Conservation (phyloP, 2,888 invertebrate species). For the Nymphalis polychloros region DNA sequence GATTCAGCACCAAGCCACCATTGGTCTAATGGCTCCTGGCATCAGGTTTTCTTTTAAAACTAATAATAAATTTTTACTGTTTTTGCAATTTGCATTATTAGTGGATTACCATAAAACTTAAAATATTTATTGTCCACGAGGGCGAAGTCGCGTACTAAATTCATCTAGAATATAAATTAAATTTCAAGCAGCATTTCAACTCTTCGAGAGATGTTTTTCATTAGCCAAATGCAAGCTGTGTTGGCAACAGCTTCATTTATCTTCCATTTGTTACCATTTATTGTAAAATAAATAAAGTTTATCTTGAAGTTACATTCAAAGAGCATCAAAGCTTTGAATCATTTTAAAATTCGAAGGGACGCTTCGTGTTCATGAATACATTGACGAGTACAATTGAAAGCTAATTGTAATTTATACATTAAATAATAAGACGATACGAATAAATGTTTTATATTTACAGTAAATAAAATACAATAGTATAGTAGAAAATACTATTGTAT, state of each 20-base stretch:
- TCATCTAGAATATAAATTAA: constrained; percentile 6
- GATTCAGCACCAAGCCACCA: too few species aligned
- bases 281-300: constrained; percentile 12
- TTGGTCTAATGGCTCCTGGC: too few species aligned
- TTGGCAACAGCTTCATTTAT: constrained; percentile 25
- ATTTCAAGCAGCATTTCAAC: constrained; percentile 25
- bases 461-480: too few species aligned
- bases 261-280: constrained; percentile 27
- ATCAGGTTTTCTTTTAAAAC: too few species aligned
- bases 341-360: constrained; percentile 28
- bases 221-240: constrained; percentile 36
- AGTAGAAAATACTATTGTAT: too few species aligned
- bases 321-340: constrained; percentile 18
- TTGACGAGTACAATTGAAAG: constrained; percentile 24
- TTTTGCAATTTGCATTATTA: too few species aligned
- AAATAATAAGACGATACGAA: background rate
- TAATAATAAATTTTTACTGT: too few species aligned
- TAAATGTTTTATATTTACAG: too few species aligned
- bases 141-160: constrained; percentile 1
- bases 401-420: constrained; percentile 20
- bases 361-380: constrained; percentile 33
- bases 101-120: too few species aligned
- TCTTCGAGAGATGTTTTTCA: constrained; percentile 34
- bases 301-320: constrained; percentile 23
- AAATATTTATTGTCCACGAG: background rate